phyloP scores from a whole-genome alignment of 2,888 invertebrate species.

The Oithona nana region DNA sequence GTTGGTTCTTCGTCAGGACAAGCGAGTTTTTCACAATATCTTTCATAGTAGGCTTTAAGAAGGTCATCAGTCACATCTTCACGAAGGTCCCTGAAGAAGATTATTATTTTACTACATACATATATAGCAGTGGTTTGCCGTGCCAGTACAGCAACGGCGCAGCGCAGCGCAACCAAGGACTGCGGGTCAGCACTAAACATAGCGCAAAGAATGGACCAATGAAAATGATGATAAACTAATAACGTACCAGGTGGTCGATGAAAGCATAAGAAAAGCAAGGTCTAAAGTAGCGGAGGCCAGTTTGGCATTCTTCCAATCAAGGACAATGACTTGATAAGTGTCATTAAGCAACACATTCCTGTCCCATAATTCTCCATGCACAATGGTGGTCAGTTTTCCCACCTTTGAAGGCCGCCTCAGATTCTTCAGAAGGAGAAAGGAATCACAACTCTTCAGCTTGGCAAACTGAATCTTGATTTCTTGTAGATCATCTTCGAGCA shows the following conservation, averaged over 20 bases:
- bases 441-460: background rate
- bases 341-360: background rate
- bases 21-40: background rate
- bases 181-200: too few species aligned
- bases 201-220: too few species aligned
- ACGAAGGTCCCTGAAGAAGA: too few species aligned
- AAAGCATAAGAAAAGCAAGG: slow-evolving; percentile 5
- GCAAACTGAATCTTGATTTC: background rate
- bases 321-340: background rate
- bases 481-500: background rate
- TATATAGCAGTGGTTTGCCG: too few species aligned
- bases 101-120: too few species aligned
- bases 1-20: background rate
- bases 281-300: slow-evolving; percentile 8
- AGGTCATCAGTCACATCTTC: background rate
- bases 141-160: too few species aligned
- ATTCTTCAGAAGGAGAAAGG: background rate
- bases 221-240: background rate
- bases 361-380: slow-evolving; percentile 13
- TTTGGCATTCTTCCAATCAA: slow-evolving; percentile 16
- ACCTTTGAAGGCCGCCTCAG: background rate
- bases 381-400: slow-evolving; percentile 1
- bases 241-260: background rate
- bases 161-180: too few species aligned
- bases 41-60: background rate